Percentiles rank a stretch among this genome's conserved stretches.
Conservation (phyloP, 2,888 invertebrate species). For the Ethmia dodecea region DNA sequence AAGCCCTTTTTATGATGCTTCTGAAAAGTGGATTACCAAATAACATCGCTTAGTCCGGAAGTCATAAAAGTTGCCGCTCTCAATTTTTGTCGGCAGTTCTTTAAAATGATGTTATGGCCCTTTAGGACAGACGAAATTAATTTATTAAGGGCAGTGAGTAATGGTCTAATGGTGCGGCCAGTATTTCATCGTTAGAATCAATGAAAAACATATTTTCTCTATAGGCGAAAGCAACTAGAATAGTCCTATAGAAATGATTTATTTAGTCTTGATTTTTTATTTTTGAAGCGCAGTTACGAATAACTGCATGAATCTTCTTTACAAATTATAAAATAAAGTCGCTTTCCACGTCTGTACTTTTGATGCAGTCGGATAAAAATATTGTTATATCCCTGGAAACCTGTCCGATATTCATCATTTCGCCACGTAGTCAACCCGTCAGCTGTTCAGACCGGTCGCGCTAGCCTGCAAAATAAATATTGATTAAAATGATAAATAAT, state of each 20-base stretch:
- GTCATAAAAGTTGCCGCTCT: slow-evolving; percentile 42
- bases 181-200: slow-evolving; percentile 38
- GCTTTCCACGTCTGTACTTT: no score
- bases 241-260: no score
- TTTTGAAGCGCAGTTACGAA: no score
- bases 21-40: no score
- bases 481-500: slow-evolving; percentile 39
- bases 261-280: no score
- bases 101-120: slow-evolving; percentile 30
- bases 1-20: no score
- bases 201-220: slow-evolving; percentile 15
- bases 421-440: slow-evolving; percentile 19
- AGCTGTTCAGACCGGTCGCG: slow-evolving; percentile 12
- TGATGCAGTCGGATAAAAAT: no score
- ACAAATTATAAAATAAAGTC: no score
- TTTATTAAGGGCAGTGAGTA: slow-evolving; percentile 43
- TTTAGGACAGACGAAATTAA: slow-evolving; percentile 36
- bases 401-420: slow-evolving; percentile 3
- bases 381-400: no score
- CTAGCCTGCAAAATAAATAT: slow-evolving; percentile 34
- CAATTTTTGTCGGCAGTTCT: slow-evolving; percentile 42
- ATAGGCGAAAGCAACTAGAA: not conserved
- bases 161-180: slow-evolving; percentile 29
- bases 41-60: slow-evolving; percentile 30
- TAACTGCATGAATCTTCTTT: no score